These are phyloP conservation scores for Larimichthys crocea DNA, from an alignment of 2,113 vertebrate genomes.

Conservation along the genomic window DNA sequence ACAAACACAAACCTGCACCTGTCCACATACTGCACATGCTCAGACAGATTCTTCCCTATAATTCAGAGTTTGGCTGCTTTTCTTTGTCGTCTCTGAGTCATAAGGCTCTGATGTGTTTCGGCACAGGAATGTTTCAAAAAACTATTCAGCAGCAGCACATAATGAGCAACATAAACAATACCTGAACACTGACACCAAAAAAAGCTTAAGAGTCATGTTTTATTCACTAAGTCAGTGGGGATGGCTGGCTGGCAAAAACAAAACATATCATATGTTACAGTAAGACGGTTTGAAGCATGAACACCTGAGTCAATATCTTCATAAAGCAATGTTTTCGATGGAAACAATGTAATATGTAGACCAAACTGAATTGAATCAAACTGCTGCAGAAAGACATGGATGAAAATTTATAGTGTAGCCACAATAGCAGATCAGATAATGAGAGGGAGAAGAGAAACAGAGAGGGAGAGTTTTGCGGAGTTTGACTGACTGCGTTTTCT, in stretches of 20 bases:
- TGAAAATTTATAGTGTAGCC: slow-evolving; percentile 51
- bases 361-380: slow-evolving; percentile 29
- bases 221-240: slow-evolving; percentile 45
- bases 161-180: slow-evolving; percentile 39
- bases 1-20: slow-evolving; percentile 74
- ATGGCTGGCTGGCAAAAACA: slow-evolving; percentile 34
- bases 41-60: slow-evolving; percentile 72
- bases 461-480: slow-evolving; percentile 51
- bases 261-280: slow-evolving; percentile 44
- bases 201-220: slow-evolving; percentile 35
- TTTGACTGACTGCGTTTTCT: slow-evolving; percentile 71
- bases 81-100: slow-evolving; percentile 66
- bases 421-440: slow-evolving; percentile 75
- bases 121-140: slow-evolving; percentile 35
- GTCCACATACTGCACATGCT: slow-evolving; percentile 71
- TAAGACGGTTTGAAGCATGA: slow-evolving; percentile 31
- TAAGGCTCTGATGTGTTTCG: slow-evolving; percentile 51
- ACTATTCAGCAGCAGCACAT: slow-evolving; percentile 24
- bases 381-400: slow-evolving; percentile 32
- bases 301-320: slow-evolving; percentile 57
- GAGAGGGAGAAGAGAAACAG: slow-evolving; percentile 64
- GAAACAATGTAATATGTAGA: slow-evolving; percentile 44
- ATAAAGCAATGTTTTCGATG: slow-evolving; percentile 32
- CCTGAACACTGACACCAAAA: slow-evolving; percentile 28
- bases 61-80: slow-evolving; percentile 57